Conservation (phyloP, 2,888 invertebrate species). For the Hirtodrosophila alboralis region DNA sequence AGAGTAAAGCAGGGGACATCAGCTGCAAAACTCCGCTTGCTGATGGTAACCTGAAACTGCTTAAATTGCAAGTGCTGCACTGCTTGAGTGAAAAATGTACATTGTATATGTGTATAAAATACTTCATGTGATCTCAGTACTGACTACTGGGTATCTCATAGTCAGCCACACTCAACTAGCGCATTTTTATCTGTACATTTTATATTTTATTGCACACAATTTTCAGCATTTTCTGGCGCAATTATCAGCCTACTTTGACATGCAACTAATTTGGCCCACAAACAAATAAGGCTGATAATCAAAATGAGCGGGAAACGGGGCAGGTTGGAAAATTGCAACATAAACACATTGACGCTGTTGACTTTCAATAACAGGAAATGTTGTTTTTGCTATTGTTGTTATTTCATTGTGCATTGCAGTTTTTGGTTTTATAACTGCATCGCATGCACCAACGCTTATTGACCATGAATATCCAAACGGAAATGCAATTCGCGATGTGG, state of each 20-base stretch:
- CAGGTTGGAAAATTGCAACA: conserved; percentile 47
- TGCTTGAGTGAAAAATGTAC: no score
- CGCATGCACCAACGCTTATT: conserved; percentile 40
- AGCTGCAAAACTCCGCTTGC: no score
- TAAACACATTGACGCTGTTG: conserved; percentile 56
- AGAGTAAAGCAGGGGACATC: no score
- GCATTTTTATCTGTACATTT: no score
- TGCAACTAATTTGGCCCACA: conserved; percentile 39
- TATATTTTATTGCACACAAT: no score
- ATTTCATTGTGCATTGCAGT: conserved; percentile 35
- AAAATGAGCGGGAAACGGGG: neutral
- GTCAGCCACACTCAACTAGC: no score
- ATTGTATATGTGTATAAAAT: no score
- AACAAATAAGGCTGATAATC: conserved; percentile 24
- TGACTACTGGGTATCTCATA: no score
- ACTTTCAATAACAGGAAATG: conserved; percentile 21
- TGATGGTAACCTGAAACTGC: no score
- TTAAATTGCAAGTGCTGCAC: no score
- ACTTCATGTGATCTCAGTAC: no score
- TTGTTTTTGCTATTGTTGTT: conserved; percentile 16
- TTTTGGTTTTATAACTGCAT: conserved; percentile 44
- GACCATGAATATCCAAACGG: conserved; percentile 71
- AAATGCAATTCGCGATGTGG: conserved; percentile 62
- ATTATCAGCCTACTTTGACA: conserved; percentile 47
- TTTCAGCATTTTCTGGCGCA: conserved; percentile 37